These are phyloP conservation scores for Popillia japonica DNA, from an alignment of 1,140 invertebrate species.

Conservation along the genomic window DNA sequence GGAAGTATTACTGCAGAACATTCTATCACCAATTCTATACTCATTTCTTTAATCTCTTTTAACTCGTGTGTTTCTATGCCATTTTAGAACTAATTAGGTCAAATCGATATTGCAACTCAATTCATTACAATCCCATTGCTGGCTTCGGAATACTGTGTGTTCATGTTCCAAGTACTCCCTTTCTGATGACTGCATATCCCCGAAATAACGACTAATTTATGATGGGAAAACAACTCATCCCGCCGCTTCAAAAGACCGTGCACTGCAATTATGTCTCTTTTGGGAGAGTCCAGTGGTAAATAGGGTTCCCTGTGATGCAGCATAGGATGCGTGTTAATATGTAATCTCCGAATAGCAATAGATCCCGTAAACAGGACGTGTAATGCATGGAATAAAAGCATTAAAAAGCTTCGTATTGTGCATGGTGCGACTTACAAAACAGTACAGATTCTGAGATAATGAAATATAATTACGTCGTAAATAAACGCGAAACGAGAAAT, in stretches of 20 bases:
- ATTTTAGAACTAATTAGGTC: no score
- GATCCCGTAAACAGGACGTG: constrained; percentile 22
- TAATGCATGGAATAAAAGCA: constrained; percentile 41
- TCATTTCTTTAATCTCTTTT: no score
- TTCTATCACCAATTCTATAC: no score
- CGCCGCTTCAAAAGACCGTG: constrained; percentile 1
- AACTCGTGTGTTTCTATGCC: no score
- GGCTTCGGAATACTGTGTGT: no score
- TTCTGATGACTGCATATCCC: no score
- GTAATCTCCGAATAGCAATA: constrained; percentile 36
- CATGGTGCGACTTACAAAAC: constrained; percentile 43
- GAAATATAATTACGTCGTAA: constrained; percentile 50
- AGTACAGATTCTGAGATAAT: constrained; percentile 45
- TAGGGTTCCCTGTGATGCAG: constrained; percentile 6
- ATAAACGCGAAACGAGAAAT: constrained; percentile 50
- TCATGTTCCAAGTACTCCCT: no score
- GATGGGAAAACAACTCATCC: background rate
- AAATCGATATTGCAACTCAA: no score
- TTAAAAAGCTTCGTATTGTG: constrained; percentile 44
- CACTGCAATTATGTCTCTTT: constrained; percentile 6
- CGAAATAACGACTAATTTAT: no score
- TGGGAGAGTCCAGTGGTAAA: constrained; percentile 17
- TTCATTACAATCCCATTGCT: no score
- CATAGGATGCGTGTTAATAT: constrained; percentile 33
- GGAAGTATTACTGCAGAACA: no score